Evolutionary conservation across 2,113 vertebrate genomes (phyloP).

Genomic region (Prietella phreatophila): DNA sequence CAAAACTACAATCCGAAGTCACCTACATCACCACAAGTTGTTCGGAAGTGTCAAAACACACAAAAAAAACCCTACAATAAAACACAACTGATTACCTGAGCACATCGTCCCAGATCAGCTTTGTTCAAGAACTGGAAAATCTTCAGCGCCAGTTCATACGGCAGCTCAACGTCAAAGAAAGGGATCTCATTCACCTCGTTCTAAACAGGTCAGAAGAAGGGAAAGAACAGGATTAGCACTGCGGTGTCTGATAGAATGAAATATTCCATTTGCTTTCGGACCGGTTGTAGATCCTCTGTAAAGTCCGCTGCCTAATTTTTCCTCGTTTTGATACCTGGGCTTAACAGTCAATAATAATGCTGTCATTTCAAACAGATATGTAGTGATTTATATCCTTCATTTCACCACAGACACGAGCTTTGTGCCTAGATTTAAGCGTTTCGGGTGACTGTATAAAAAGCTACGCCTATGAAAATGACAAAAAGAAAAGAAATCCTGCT

Average conservation of each 20-base stretch:
- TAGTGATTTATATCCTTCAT: not conserved
- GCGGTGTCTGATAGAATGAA: not conserved
- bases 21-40: no score
- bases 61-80: not conserved
- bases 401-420: not conserved
- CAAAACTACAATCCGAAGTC: no score
- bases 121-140: constrained; percentile 86
- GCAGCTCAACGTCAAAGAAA: constrained; percentile 91
- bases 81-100: constrained; percentile 78
- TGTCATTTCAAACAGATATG: not conserved
- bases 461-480: no score
- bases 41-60: no score
- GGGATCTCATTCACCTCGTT: constrained; percentile 95
- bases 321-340: not conserved
- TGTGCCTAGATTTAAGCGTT: not conserved
- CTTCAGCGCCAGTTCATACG: constrained; percentile 90
- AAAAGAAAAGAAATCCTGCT: no score
- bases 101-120: constrained; percentile 86
- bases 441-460: not conserved
- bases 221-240: not conserved
- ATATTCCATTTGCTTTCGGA: not conserved
- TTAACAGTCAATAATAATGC: not conserved
- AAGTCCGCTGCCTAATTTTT: no score
- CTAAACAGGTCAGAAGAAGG: constrained; percentile 62
- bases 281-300: not conserved